Evolutionary conservation across 2,113 vertebrate genomes (phyloP).

Genomic region (Cyrtonyx montezumae): DNA sequence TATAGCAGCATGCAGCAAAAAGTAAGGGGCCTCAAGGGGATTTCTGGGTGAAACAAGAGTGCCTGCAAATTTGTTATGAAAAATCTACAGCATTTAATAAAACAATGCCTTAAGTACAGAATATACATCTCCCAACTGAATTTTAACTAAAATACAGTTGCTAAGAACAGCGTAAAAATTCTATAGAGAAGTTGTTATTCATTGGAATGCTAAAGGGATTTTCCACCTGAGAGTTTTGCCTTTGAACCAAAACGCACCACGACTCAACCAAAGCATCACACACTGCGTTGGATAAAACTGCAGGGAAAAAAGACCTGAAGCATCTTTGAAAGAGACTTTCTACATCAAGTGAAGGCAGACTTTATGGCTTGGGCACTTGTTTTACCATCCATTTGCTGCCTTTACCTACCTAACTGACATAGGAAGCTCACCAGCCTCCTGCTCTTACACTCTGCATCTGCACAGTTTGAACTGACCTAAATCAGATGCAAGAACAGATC

Average conservation of each 20-base stretch:
- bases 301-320: background rate
- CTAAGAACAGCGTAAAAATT: background rate
- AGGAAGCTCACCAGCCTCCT: background rate
- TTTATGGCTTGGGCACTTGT: rapidly evolving
- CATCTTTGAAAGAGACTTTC: background rate
- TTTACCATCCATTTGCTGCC: background rate
- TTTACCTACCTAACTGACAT: background rate
- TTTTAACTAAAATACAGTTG: background rate
- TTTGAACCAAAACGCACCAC: background rate
- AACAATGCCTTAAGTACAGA: background rate
- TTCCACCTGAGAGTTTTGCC: background rate
- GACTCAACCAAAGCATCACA: background rate
- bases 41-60: background rate
- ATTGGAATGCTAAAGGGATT: background rate
- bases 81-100: background rate
- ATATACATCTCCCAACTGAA: background rate
- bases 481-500: background rate
- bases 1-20: background rate
- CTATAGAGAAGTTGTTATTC: background rate
- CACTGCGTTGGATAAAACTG: background rate
- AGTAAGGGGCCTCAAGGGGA: background rate
- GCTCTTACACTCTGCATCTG: background rate
- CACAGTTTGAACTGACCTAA: background rate
- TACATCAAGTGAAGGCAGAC: background rate
- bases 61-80: background rate